These are phyloP conservation scores for Picathartes gymnocephalus DNA, from an alignment of 2,113 vertebrate species.

Conservation along the genomic window DNA sequence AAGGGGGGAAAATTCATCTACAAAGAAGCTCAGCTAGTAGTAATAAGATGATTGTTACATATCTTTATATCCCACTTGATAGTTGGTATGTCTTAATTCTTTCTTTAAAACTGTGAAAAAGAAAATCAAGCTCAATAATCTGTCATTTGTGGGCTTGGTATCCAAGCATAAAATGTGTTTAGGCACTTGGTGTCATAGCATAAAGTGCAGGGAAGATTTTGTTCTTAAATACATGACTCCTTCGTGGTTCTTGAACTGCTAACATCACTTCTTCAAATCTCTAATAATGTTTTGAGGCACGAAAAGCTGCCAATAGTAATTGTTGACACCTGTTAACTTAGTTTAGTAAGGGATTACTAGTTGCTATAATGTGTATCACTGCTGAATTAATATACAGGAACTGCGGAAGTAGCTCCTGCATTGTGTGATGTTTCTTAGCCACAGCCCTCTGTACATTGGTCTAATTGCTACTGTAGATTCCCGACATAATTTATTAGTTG, in stretches of 20 bases:
- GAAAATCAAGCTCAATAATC: neutral
- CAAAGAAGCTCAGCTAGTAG: neutral
- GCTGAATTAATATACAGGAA: neutral
- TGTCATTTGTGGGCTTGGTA: neutral
- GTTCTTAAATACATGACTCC: neutral
- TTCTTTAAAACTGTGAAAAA: neutral
- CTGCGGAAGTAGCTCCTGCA: neutral
- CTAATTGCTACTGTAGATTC: neutral
- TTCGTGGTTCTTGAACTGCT: neutral
- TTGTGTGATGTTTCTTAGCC: neutral
- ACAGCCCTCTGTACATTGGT: neutral
- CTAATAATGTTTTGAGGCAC: neutral
- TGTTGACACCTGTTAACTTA: neutral
- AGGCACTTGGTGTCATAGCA: neutral
- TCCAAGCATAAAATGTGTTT: neutral
- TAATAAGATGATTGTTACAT: neutral
- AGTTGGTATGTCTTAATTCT: neutral
- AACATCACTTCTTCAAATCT: neutral
- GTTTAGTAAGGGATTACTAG: neutral
- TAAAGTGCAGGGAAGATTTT: neutral
- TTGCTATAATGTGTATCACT: neutral
- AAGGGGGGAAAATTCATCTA: neutral
- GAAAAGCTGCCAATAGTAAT: neutral
- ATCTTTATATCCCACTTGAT: neutral
- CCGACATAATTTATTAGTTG: slow-evolving; percentile 35